Evolutionary conservation across 2,888 invertebrate genomes (phyloP).

Genomic region (Drosophila rellima): DNA sequence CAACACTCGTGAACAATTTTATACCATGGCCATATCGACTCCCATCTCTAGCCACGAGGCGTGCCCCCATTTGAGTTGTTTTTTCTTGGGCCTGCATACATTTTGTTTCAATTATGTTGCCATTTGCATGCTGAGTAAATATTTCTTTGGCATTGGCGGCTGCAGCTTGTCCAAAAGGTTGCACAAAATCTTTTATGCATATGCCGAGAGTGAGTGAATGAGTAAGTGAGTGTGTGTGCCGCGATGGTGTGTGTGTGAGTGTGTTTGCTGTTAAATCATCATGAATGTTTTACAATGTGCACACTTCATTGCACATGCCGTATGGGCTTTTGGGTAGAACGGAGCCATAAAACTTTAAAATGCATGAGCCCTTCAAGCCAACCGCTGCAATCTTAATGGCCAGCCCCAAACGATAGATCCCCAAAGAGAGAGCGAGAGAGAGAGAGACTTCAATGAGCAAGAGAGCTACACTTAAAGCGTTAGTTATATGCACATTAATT

Average conservation of each 20-base stretch:
- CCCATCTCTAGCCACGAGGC: neutral
- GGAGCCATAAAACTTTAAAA: constrained; percentile 75
- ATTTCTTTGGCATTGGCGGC: constrained; percentile 56
- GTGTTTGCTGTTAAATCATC: constrained; percentile 66
- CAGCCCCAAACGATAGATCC: constrained; percentile 7
- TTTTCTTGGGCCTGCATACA: constrained; percentile 17
- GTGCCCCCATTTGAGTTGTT: constrained; percentile 7
- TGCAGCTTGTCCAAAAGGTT: constrained; percentile 42
- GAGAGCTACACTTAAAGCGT: constrained; percentile 35
- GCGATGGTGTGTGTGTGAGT: constrained; percentile 12
- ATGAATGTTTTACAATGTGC: constrained; percentile 71
- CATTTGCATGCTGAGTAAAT: constrained; percentile 73
- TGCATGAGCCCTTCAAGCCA: constrained; percentile 67
- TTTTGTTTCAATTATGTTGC: constrained; percentile 73
- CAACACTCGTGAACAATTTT: too few species aligned
- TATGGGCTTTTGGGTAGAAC: constrained; percentile 33
- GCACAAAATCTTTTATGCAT: constrained; percentile 35
- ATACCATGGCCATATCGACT: neutral
- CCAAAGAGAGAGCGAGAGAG: constrained; percentile 1
- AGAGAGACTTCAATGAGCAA: neutral
- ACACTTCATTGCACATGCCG: constrained; percentile 74
- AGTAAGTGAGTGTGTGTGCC: constrained; percentile 10
- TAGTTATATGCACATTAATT: constrained; percentile 76
- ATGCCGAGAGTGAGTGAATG: constrained; percentile 12
- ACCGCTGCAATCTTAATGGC: constrained; percentile 68